Conservation (phyloP, 1,140 invertebrate species). For the Chelonus insularis region DNA sequence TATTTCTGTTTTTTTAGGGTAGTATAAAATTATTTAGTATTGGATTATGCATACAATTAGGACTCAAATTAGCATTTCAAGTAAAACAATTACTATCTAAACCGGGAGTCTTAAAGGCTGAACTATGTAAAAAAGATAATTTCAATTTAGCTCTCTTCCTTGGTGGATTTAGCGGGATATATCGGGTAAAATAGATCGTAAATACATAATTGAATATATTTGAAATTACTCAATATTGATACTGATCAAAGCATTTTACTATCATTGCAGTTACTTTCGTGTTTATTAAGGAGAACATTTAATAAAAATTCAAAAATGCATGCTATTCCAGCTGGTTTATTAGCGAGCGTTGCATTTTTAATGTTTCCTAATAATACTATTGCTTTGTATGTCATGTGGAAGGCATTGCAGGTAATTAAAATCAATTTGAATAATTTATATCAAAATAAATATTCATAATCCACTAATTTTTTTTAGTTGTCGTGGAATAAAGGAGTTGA, state of each 20-base stretch:
- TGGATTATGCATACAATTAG: constrained; percentile 65
- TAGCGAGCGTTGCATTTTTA: constrained; percentile 66
- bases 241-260: constrained; percentile 15
- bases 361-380: constrained; percentile 71
- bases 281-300: constrained; percentile 61
- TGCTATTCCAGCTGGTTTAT: constrained; percentile 67
- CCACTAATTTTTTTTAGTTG: constrained; percentile 58
- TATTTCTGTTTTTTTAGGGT: constrained; percentile 58
- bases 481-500: constrained; percentile 65
- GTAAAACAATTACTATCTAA: constrained; percentile 58
- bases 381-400: constrained; percentile 74
- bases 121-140: constrained; percentile 63
- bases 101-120: constrained; percentile 58
- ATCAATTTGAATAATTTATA: not conserved
- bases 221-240: too few species aligned
- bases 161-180: constrained; percentile 67
- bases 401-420: constrained; percentile 65
- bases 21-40: constrained; percentile 63
- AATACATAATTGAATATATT: too few species aligned
- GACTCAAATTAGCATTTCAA: constrained; percentile 62
- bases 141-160: constrained; percentile 67
- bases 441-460: not conserved
- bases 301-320: constrained; percentile 64
- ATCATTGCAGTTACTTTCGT: constrained; percentile 62
- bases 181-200: constrained; percentile 63